Base-by-base conservation (phyloP, 2,888 invertebrate species). In the Labia minor region DNA sequence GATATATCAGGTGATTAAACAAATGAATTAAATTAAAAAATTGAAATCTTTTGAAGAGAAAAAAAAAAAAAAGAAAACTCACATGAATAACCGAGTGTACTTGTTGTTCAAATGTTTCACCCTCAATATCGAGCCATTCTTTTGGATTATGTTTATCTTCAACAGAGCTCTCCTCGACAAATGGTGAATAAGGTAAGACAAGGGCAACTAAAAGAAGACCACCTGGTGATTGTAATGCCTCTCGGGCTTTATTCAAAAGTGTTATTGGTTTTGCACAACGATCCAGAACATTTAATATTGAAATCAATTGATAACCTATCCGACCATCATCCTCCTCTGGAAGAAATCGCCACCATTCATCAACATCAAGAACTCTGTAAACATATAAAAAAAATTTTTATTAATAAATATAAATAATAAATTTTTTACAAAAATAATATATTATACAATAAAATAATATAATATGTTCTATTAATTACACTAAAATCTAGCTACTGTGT, bases 221-320 rank as follows among this genome's bases (percentile, higher is more conserved):
- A 65, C 83, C 84, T 0, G 89, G 86, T 4, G 84, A 82, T 21
- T 49, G 49, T 62, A 98, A 79, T 0, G 88, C 84, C 19, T 80
- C 76, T 71, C 83, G 84, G 21, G 97, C 90, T 73, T 90, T 85
- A 66, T 82, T 80, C 71, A 99, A 80, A 73, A 98, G 82, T 66
- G 86, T 84, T 70, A 86, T 80, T 0, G 98, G 96, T 72, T 85
- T 85, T 76, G 89, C 89, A 80, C 96, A 96, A 66, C 98, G 86
- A 79, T 99, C 98, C 71, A 98, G 81, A 33, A 98, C 84, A 78
- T 99, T 99, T 70, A 99, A 80, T 78, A 95, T 96, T 69, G 89
- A 85, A 71, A 95, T 88, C 70, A 92, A 14, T 14, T 14, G 49
- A 49, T 49, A 49, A 2, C 49, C 49, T 4, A 3, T 16, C 4